These are phyloP conservation scores for Struthio camelus DNA, from an alignment of 2,113 vertebrate genomes.

Conservation along the genomic window DNA sequence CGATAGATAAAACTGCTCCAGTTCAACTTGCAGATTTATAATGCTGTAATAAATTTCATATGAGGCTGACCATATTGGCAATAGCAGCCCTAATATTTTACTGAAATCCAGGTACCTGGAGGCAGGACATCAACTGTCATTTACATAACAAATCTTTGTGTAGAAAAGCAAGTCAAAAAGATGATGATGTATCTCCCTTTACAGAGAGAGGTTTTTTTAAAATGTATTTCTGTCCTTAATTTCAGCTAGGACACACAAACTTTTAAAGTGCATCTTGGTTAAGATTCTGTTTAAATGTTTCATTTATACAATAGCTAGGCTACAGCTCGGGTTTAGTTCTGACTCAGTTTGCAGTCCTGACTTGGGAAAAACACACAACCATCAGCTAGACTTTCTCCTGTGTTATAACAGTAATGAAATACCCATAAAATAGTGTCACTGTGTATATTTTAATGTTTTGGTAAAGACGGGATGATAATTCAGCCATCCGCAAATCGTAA, in stretches of 20 bases:
- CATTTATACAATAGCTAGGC: background rate
- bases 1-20: background rate
- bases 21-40: background rate
- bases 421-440: background rate
- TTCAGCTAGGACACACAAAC: background rate
- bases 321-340: background rate
- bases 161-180: background rate
- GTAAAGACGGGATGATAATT: background rate
- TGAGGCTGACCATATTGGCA: background rate
- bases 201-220: no score
- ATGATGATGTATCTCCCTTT: background rate
- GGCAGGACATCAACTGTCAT: background rate
- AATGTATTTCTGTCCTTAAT: background rate
- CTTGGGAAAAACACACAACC: background rate
- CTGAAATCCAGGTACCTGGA: background rate
- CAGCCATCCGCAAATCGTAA: background rate
- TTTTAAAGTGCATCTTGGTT: background rate
- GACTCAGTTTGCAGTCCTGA: rapidly evolving
- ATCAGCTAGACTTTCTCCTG: background rate
- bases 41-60: background rate
- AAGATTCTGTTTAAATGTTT: rapidly evolving
- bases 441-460: background rate
- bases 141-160: background rate
- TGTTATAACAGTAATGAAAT: background rate
- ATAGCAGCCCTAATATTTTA: background rate